Evolutionary conservation across 2,888 invertebrate genomes (phyloP).

Genomic region (Polia nebulosa): DNA sequence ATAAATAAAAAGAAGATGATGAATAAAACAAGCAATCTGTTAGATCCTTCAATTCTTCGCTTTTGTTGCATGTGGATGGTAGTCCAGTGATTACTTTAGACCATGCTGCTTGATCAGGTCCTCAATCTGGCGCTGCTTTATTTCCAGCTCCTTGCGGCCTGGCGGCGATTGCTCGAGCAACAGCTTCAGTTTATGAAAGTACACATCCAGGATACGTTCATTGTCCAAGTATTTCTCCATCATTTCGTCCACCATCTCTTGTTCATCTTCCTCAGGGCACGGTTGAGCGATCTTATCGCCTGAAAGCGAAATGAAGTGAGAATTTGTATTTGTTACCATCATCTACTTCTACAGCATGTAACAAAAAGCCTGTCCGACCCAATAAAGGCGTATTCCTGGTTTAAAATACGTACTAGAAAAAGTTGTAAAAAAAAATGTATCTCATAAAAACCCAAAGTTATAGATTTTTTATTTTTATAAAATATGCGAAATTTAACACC

Average conservation of each 20-base stretch:
- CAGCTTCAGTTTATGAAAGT: constrained; percentile 31
- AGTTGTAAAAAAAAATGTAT: too few relatives aligned
- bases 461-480: too few relatives aligned
- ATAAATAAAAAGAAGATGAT: not conserved
- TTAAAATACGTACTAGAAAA: too few relatives aligned
- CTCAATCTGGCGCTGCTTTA: constrained; percentile 39
- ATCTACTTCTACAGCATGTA: not conserved
- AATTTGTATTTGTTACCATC: not conserved
- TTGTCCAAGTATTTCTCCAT: constrained; percentile 48
- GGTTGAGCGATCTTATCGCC: constrained; percentile 39
- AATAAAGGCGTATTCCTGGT: too few relatives aligned
- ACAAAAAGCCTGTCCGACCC: too few relatives aligned
- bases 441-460: too few relatives aligned
- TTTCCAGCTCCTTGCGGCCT: constrained; percentile 22
- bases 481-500: too few relatives aligned
- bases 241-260: constrained; percentile 46
- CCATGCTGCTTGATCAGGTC: constrained; percentile 38
- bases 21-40: constrained; percentile 9
- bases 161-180: constrained; percentile 42
- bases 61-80: too few relatives aligned
- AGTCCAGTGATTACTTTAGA: constrained; percentile 16
- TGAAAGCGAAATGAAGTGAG: constrained; percentile 1
- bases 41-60: not conserved
- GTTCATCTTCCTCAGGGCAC: constrained; percentile 1
- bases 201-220: constrained; percentile 30